These are phyloP conservation scores for Drosophila busckii DNA, from an alignment of 1,140 invertebrate genomes.

Conservation along the genomic window DNA sequence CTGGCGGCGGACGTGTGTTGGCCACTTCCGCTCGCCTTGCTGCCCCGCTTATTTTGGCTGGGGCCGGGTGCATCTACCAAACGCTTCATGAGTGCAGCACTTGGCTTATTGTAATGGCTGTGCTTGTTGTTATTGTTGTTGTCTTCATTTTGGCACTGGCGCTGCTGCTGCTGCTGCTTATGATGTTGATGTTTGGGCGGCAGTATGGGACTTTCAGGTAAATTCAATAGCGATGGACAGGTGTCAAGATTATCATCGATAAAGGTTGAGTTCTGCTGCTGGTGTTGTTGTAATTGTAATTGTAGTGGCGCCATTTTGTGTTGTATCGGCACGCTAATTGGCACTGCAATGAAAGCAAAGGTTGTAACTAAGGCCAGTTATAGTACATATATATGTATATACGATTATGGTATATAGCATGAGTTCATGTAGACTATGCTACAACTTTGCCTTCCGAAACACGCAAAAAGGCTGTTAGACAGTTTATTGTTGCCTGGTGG, in stretches of 20 bases:
- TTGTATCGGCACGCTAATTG: slow-evolving; percentile 38
- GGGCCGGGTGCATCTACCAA: slow-evolving; percentile 17
- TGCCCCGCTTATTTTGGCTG: slow-evolving; percentile 22
- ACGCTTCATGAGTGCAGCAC: slow-evolving; percentile 24
- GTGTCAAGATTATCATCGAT: slow-evolving; percentile 71
- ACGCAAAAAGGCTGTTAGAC: slow-evolving; percentile 58
- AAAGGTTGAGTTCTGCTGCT: slow-evolving; percentile 73
- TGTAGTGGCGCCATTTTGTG: slow-evolving; percentile 23
- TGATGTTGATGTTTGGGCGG: slow-evolving; percentile 43
- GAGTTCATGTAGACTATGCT: too few species aligned
- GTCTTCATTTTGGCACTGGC: slow-evolving; percentile 49
- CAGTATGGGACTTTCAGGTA: slow-evolving; percentile 71
- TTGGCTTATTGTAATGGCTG: slow-evolving; percentile 37
- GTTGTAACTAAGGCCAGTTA: slow-evolving; percentile 10
- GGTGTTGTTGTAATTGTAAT: slow-evolving; percentile 40
- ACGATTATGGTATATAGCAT: too few species aligned
- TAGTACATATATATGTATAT: slow-evolving; percentile 3
- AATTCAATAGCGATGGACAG: slow-evolving; percentile 66
- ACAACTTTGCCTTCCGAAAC: too few species aligned
- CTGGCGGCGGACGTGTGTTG: slow-evolving; percentile 35
- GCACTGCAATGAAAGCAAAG: slow-evolving; percentile 46
- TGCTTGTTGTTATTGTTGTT: slow-evolving; percentile 29
- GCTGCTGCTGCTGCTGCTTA: too few species aligned
- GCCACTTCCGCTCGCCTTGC: slow-evolving; percentile 57
- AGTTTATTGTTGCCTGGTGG: slow-evolving; percentile 27